phyloP scores from a whole-genome alignment of 2,888 invertebrate genomes.

The Nysson spinosus region DNA sequence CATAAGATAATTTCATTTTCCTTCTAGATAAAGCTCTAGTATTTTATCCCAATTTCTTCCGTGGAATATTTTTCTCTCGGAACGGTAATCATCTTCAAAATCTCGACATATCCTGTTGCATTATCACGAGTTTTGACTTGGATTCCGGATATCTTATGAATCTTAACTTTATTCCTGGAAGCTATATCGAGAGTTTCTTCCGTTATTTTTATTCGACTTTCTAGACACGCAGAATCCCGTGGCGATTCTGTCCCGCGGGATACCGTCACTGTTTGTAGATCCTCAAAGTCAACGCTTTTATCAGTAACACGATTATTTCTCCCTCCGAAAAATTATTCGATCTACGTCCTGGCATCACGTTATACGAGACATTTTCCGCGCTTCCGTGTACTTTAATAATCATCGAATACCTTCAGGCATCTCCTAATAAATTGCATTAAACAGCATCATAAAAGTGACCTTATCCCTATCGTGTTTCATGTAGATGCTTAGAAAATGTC shows the following conservation, averaged over 20 bases:
- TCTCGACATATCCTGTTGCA: constrained; percentile 32
- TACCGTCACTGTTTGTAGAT: constrained; percentile 44
- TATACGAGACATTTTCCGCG: too few relatives aligned
- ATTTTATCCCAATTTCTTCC: constrained; percentile 13
- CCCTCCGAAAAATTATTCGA: background rate
- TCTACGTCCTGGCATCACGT: too few relatives aligned
- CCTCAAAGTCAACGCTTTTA: constrained; percentile 37
- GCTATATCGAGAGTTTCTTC: constrained; percentile 41
- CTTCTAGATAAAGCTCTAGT: too few relatives aligned
- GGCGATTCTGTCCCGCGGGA: constrained; percentile 20
- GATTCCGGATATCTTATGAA: constrained; percentile 52
- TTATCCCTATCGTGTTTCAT: too few relatives aligned
- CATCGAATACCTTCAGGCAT: too few relatives aligned
- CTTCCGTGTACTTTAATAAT: too few relatives aligned
- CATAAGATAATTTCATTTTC: too few relatives aligned
- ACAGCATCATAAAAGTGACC: too few relatives aligned
- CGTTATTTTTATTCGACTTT: constrained; percentile 58
- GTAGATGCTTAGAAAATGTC: background rate
- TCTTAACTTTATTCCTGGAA: constrained; percentile 54
- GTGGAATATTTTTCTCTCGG: constrained; percentile 17
- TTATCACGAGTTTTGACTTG: constrained; percentile 22
- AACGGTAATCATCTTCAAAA: constrained; percentile 37
- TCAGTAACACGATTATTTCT: constrained; percentile 31
- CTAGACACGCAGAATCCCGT: constrained; percentile 53
- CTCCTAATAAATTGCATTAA: too few relatives aligned